Evolutionary conservation across 2,888 invertebrate species (phyloP).

Genomic region (Scaptomyza reducta): DNA sequence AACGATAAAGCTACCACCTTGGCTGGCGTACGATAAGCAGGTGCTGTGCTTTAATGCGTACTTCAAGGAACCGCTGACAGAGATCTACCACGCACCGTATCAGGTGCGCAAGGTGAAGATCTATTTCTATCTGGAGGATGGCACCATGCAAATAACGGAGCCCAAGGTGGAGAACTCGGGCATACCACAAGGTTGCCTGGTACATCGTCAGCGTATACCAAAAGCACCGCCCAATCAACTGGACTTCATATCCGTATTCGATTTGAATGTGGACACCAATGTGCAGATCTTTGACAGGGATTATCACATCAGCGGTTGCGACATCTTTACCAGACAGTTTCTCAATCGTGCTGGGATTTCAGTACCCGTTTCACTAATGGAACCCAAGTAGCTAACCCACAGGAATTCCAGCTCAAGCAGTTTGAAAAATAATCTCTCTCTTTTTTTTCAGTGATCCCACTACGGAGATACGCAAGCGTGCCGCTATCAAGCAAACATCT

Average conservation of each 20-base stretch:
- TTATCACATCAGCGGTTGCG: conserved; percentile 93
- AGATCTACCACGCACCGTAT: conserved; percentile 87
- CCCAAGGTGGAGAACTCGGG: conserved; percentile 93
- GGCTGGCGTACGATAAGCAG: conserved; percentile 95
- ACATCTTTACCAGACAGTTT: conserved; percentile 93
- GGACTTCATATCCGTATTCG: conserved; percentile 92
- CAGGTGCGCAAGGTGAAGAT: conserved; percentile 92
- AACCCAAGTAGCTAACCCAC: conserved; percentile 84
- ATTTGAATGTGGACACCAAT: conserved; percentile 93
- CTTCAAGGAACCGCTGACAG: conserved; percentile 87
- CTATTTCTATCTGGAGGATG: conserved; percentile 95
- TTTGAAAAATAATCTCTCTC: not conserved
- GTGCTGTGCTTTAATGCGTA: conserved; percentile 85
- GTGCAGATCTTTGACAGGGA: conserved; percentile 92
- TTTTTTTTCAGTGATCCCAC: conserved; percentile 84
- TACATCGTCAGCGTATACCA: conserved; percentile 92
- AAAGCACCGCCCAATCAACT: conserved; percentile 90
- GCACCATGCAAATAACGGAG: conserved; percentile 94
- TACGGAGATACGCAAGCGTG: conserved; percentile 84
- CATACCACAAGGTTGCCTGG: conserved; percentile 92
- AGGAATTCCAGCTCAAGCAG: not conserved
- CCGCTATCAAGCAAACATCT: conserved; percentile 60
- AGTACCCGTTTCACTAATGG: conserved; percentile 89
- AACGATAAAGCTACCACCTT: conserved; percentile 90
- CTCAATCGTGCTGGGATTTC: conserved; percentile 93